Conservation (phyloP, 2,888 invertebrate species). For the Helicoverpa assulta region DNA sequence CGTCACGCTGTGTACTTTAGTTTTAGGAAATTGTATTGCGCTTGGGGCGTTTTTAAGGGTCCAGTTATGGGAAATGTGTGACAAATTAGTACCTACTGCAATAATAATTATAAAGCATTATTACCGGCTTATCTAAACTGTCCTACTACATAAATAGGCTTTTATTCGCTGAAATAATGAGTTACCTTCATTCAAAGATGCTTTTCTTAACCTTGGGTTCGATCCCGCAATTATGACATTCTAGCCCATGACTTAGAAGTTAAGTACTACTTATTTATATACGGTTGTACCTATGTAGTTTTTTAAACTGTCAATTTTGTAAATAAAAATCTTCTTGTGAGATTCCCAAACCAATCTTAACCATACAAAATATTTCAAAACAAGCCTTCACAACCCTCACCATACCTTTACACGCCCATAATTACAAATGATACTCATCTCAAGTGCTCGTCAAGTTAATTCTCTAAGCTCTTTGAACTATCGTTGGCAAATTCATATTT, state of each 20-base stretch:
- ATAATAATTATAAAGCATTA: too few relatives aligned
- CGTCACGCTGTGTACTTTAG: slow-evolving; percentile 32
- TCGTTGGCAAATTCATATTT: slow-evolving; percentile 78
- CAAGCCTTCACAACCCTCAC: slow-evolving; percentile 4
- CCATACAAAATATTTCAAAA: not conserved
- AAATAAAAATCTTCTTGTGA: too few relatives aligned
- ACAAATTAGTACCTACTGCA: too few relatives aligned
- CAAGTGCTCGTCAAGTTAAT: slow-evolving; percentile 69
- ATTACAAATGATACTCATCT: slow-evolving; percentile 52
- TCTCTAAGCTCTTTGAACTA: slow-evolving; percentile 80
- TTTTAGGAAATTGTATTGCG: slow-evolving; percentile 35
- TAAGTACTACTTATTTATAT: too few relatives aligned
- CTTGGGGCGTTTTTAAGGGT: slow-evolving; percentile 30
- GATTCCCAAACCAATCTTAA: not conserved
- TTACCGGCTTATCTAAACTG: too few relatives aligned
- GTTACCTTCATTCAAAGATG: too few relatives aligned
- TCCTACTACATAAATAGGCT: too few relatives aligned
- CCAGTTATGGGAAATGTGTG: slow-evolving; percentile 2
- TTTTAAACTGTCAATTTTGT: too few relatives aligned
- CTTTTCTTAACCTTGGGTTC: too few relatives aligned
- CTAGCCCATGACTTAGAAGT: too few relatives aligned
- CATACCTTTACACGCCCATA: slow-evolving; percentile 37
- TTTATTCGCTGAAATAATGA: not conserved
- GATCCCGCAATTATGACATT: too few relatives aligned
- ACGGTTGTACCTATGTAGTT: too few relatives aligned